A percentile compares a stretch with the other conserved stretches of the same genome.
phyloP scores from a whole-genome alignment of 2,797 vertebrate genomes.

The Lagodon rhomboides region DNA sequence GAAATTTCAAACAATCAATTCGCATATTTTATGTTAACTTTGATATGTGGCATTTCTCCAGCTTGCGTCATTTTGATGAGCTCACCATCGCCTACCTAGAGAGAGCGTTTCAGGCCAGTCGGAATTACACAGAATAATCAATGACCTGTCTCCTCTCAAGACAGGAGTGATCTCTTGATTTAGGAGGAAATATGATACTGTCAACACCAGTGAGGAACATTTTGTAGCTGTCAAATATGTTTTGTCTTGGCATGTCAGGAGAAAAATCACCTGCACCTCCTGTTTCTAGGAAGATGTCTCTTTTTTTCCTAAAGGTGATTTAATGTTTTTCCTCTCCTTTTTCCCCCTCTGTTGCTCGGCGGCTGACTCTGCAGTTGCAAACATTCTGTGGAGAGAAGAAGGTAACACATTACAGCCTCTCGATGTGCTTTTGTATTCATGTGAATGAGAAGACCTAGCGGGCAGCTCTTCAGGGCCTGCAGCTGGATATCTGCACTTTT shows the following conservation, averaged over 20 bases:
- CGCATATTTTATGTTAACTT: constrained; percentile 23
- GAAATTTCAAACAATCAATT: constrained; percentile 14
- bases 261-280: constrained; percentile 29
- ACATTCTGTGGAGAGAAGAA: constrained; percentile 85
- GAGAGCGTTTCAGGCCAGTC: constrained; percentile 13
- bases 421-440: constrained; percentile 28
- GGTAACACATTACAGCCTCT: constrained; percentile 67
- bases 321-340: constrained; percentile 26
- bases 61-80: constrained; percentile 48
- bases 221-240: constrained; percentile 49
- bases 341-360: neutral
- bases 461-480: constrained; percentile 1
- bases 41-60: constrained; percentile 35
- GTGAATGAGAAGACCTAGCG: constrained; percentile 25
- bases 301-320: constrained; percentile 37
- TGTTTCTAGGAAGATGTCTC: constrained; percentile 24
- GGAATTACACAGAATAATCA: constrained; percentile 54
- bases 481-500: constrained; percentile 33
- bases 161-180: constrained; percentile 49
- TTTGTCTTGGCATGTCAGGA: constrained; percentile 35
- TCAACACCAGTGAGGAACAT: constrained; percentile 35
- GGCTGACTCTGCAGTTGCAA: constrained; percentile 76
- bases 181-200: constrained; percentile 35
- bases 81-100: constrained; percentile 13
- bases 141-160: constrained; percentile 33